A percentile compares a stretch with the other conserved stretches of the same genome.
Evolutionary conservation across 2,797 vertebrate genomes (phyloP).

Genomic region (Brachyrhaphis roseni): DNA sequence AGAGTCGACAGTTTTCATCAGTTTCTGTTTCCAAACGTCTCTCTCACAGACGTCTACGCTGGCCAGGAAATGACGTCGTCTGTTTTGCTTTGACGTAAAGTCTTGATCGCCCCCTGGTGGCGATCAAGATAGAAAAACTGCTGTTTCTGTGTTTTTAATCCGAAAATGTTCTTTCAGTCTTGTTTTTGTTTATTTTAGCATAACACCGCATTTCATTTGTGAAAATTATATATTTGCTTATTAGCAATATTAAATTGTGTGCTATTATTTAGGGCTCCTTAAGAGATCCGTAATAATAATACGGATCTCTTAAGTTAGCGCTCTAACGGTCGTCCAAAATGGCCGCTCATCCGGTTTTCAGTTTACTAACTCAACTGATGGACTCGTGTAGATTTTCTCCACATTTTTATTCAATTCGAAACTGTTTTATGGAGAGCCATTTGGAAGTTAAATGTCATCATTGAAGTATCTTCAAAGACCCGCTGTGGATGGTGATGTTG

Average conservation of each 20-base stretch:
- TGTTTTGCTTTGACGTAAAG: neutral
- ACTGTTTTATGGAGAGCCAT: neutral
- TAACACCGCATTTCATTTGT: neutral
- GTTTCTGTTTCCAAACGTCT: conserved; percentile 34
- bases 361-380: neutral
- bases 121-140: neutral
- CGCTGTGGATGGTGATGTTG: neutral
- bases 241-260: no score
- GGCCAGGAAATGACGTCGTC: conserved; percentile 33
- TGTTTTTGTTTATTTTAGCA: neutral
- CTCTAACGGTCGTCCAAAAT: neutral
- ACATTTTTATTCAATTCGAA: neutral
- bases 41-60: conserved; percentile 5
- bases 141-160: neutral
- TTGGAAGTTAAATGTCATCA: neutral
- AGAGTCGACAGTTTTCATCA: neutral
- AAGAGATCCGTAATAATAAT: neutral
- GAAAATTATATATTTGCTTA: neutral
- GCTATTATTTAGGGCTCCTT: neutral
- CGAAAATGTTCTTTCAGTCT: neutral
- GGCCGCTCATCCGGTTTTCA: neutral
- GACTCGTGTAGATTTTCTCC: neutral
- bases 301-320: no score
- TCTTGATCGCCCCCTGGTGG: conserved; percentile 10
- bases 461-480: neutral